Conservation (phyloP, 1,140 invertebrate species). For the Drosophila tsacasi region DNA sequence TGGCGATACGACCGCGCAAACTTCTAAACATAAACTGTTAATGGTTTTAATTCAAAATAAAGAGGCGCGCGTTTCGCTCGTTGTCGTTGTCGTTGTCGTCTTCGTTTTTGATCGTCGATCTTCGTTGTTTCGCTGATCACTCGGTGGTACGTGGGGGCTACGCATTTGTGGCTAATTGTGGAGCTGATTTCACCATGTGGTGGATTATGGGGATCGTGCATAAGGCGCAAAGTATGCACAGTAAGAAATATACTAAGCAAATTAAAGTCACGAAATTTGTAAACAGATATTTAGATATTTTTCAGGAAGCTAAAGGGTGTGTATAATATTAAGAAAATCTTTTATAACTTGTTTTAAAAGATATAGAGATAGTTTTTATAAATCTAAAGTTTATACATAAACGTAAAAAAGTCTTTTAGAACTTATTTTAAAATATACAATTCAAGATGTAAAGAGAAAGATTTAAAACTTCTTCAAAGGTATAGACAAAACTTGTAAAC, state of each 20-base stretch:
- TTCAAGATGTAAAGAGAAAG: not conserved
- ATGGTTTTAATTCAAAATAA: slow-evolving; percentile 70
- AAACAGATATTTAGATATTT: not conserved
- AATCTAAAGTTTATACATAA: no score
- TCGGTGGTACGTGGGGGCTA: slow-evolving; percentile 24
- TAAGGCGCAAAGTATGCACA: slow-evolving; percentile 24
- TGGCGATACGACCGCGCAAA: slow-evolving; percentile 27
- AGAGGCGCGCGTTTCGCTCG: slow-evolving; percentile 47
- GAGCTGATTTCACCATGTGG: slow-evolving; percentile 57
- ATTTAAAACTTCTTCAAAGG: not conserved
- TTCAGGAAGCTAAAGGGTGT: not conserved
- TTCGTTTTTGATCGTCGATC: slow-evolving; percentile 54
- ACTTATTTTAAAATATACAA: no score
- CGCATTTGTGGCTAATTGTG: slow-evolving; percentile 51
- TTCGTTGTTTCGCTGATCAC: slow-evolving; percentile 31
- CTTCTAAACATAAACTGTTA: slow-evolving; percentile 81
- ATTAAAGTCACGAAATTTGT: not conserved
- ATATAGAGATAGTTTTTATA: no score
- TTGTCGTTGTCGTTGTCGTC: slow-evolving; percentile 33
- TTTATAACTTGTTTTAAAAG: not conserved
- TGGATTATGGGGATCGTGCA: slow-evolving; percentile 46
- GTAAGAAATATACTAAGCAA: slow-evolving; percentile 2
- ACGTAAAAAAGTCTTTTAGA: no score
- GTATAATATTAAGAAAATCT: not conserved
- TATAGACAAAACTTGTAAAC: not conserved